Evolutionary conservation across 2,888 invertebrate genomes (phyloP), one percentile per base, ranked within the genome.

Genomic region (Alviniconcha strummeri): DNA sequence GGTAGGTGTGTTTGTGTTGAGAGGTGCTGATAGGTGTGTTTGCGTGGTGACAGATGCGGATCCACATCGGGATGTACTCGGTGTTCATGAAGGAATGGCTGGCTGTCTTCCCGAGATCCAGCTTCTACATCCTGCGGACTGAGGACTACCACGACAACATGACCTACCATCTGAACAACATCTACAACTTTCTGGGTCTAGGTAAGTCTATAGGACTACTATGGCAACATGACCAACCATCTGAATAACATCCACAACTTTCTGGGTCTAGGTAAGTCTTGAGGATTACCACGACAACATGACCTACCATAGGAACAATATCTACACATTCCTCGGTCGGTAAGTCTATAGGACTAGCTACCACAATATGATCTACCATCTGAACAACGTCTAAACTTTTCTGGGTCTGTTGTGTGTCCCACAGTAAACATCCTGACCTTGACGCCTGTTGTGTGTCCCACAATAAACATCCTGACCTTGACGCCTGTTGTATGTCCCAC

Each of bases 31-130:
- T 36, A 36, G 36, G 36, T 36, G 36, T 36, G 36, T 36, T 36
- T 36, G 36, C 36, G 36, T 36, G 36, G 9, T 9, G 15, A 4
- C 84, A 84, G 84, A 84, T 84, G 81, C 81, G 84, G 60, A 75
- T 84, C n/a, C 84, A 84, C 84, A 57, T 81, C 54, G 81, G 84
- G n/a, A 81, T 80, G 77, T 84, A 84, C 78, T 84, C 85, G 3
- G 80, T 88, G 7, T 89, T 85, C 83, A 52, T 89, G 76, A 81
- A 80, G 69, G 88, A 89, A 76, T 89, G 89, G 89, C 78, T 89
- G 7, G 76, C 83, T 8, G 88, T 88, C 13, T 89, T 89, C 81
- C 87, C 88, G 15, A 81, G 84, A 54, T 83, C 85, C 13, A 84
- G 86, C 76, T 88, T 89, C 78, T 80, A 86, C 19, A 84, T 89